Percentiles rank a stretch among this genome's conserved stretches.
These are phyloP conservation scores for Ischnura elegans DNA, from an alignment of 2,888 invertebrate species.

Conservation along the genomic window DNA sequence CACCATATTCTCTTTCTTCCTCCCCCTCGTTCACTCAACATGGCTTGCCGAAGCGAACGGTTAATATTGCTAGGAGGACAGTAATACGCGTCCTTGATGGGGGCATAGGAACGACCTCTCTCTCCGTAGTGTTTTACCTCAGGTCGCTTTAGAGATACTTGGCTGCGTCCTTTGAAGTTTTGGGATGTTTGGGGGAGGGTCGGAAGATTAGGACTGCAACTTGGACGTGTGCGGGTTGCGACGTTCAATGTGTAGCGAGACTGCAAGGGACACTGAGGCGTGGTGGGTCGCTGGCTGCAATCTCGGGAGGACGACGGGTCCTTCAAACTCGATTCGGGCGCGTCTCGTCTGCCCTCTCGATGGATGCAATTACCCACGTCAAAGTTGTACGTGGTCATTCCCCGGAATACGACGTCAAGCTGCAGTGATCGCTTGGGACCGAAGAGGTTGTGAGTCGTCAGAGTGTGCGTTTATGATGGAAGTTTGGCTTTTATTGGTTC, in stretches of 20 bases:
- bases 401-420: not conserved
- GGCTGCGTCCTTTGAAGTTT: not conserved
- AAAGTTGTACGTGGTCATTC: not conserved
- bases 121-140: not conserved
- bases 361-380: not conserved
- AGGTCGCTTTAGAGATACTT: not conserved
- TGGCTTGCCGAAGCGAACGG: too few species aligned
- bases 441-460: not conserved
- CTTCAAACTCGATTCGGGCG: not conserved
- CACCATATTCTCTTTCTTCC: too few species aligned
- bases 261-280: not conserved
- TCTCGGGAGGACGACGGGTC: not conserved
- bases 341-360: not conserved
- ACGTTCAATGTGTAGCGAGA: not conserved
- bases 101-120: slow-evolving; percentile 1
- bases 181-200: not conserved
- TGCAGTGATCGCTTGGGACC: not conserved
- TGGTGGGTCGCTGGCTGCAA: not conserved
- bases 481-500: not conserved
- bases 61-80: too few species aligned
- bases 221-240: not conserved
- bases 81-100: not conserved
- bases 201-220: not conserved
- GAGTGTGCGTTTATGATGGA: not conserved
- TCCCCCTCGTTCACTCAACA: too few species aligned